Percentiles rank a stretch among this genome's conserved stretches.
Conservation (phyloP, 2,888 invertebrate genomes). For the Piscicola geometra region DNA sequence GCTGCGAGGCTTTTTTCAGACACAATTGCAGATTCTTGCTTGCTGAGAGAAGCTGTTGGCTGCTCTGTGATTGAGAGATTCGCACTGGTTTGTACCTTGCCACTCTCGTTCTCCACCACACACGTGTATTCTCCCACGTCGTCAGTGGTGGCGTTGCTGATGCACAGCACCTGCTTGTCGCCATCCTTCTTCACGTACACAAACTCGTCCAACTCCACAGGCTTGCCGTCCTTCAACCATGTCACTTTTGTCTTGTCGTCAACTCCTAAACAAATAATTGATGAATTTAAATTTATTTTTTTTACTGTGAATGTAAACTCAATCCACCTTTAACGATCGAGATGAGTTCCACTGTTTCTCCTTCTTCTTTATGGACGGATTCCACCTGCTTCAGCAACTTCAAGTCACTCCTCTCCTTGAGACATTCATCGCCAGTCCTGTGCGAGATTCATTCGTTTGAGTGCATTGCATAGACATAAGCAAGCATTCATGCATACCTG, state of each 20-base stretch:
- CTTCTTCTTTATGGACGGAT: not conserved
- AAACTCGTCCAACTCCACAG: conserved; percentile 40
- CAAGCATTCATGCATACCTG: not conserved
- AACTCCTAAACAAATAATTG: not conserved
- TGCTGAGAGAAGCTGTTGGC: not conserved
- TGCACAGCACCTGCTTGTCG: conserved; percentile 22
- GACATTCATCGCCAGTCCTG: conserved; percentile 3
- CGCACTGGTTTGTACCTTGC: not conserved
- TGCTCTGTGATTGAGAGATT: not conserved
- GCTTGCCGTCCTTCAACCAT: conserved; percentile 22
- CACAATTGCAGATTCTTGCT: not conserved
- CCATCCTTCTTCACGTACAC: conserved; percentile 37
- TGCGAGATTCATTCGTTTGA: too few relatives aligned
- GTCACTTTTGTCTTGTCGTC: not conserved
- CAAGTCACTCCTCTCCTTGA: not conserved
- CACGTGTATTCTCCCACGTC: not conserved
- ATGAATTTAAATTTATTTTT: not conserved
- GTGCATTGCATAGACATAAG: not conserved
- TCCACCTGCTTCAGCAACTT: not conserved
- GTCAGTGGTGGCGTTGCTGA: not conserved
- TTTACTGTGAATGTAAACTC: not conserved
- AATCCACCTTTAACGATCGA: not conserved
- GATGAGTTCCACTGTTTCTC: not conserved
- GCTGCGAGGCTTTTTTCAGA: conserved; percentile 1
- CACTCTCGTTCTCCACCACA: not conserved